Conservation (phyloP, 92 coral and sea anemone species). For the Palythoa caribaeorum region DNA sequence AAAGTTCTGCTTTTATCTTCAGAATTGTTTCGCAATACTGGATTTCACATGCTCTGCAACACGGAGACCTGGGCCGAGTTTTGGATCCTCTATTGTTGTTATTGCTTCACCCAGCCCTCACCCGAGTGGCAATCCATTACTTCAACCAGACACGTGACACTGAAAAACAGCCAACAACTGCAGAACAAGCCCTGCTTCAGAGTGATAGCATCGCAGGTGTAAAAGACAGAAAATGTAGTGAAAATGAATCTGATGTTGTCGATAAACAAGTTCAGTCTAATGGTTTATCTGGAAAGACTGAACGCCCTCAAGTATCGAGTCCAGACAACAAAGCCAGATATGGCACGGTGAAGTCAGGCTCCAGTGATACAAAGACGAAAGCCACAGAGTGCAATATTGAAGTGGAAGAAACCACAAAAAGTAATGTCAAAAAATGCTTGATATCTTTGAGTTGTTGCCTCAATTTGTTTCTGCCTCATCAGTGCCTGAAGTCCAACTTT, state of each 20-base stretch:
- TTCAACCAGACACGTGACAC: conserved; percentile 61
- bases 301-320: neutral
- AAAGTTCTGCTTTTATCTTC: neutral
- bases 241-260: neutral
- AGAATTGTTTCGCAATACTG: conserved; percentile 93
- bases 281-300: neutral
- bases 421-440: neutral
- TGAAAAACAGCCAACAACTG: conserved; percentile 17
- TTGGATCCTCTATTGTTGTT: conserved; percentile 87
- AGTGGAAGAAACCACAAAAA: neutral
- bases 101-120: conserved; percentile 93
- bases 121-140: conserved; percentile 86
- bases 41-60: conserved; percentile 98
- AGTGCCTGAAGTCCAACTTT: neutral
- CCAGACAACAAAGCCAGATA: neutral
- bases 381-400: neutral
- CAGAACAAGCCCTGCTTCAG: conserved; percentile 15
- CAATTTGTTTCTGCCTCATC: neutral
- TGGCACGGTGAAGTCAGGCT: neutral
- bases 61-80: conserved; percentile 98
- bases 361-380: neutral
- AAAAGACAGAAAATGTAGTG: neutral
- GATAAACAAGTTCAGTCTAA: neutral
- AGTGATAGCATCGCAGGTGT: neutral
- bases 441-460: too few species aligned